phyloP scores from a whole-genome alignment of 2,888 invertebrate species.

The Phortica okadai region DNA sequence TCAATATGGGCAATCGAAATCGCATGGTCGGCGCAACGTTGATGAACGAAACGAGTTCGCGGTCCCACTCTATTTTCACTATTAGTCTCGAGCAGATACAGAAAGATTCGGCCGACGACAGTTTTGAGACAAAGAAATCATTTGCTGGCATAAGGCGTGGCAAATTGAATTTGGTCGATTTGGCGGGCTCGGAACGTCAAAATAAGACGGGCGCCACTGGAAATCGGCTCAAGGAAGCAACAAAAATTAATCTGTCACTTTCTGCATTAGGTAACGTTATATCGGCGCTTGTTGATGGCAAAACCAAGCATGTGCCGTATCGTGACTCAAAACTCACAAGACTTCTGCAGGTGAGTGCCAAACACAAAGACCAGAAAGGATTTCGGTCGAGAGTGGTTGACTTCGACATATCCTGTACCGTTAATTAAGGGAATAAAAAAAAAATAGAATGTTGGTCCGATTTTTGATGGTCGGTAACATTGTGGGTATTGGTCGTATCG shows the following conservation, averaged over 20 bases:
- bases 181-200: conserved; percentile 93
- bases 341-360: conserved; percentile 80
- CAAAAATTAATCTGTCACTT: conserved; percentile 91
- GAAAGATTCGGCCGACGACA: conserved; percentile 24
- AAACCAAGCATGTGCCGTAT: conserved; percentile 87
- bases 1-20: conserved; percentile 87
- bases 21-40: conserved; percentile 89
- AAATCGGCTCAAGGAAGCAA: conserved; percentile 90
- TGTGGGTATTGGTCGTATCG: no score
- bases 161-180: conserved; percentile 90
- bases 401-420: no score
- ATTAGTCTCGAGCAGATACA: conserved; percentile 89
- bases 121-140: conserved; percentile 29
- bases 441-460: no score
- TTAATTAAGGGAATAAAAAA: no score
- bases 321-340: conserved; percentile 91
- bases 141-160: conserved; percentile 65
- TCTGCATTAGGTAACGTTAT: conserved; percentile 93
- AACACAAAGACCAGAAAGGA: no score
- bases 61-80: conserved; percentile 93
- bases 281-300: conserved; percentile 89
- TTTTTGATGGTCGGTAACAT: no score
- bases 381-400: no score
- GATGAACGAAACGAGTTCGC: conserved; percentile 91
- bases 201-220: conserved; percentile 90